Evolutionary conservation across 1,140 invertebrate species (phyloP).

Genomic region (Drosophila nigromelanica): DNA sequence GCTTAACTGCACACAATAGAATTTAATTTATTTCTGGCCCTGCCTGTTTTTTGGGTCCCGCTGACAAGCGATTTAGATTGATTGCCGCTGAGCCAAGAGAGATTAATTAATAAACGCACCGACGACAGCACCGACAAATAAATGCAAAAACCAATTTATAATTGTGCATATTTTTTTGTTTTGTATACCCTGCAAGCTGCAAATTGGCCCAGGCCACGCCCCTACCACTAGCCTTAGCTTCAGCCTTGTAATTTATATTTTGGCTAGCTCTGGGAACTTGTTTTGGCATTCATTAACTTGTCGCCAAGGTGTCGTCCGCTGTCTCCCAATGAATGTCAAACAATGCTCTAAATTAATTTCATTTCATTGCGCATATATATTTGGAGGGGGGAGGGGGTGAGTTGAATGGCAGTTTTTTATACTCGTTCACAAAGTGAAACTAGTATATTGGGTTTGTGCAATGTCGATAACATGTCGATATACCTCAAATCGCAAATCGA

Average conservation of each 20-base stretch:
- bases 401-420: not conserved
- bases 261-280: constrained; percentile 19
- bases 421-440: too few relatives aligned
- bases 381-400: not conserved
- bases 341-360: constrained; percentile 71
- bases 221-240: not conserved
- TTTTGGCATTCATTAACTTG: constrained; percentile 49
- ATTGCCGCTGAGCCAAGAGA: constrained; percentile 44
- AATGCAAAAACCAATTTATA: constrained; percentile 63
- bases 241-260: constrained; percentile 41
- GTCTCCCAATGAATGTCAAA: constrained; percentile 55
- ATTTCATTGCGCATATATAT: constrained; percentile 37
- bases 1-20: constrained; percentile 42
- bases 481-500: too few relatives aligned
- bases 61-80: constrained; percentile 80
- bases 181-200: constrained; percentile 30
- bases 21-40: constrained; percentile 48
- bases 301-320: constrained; percentile 47
- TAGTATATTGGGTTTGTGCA: too few relatives aligned
- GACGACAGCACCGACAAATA: constrained; percentile 23
- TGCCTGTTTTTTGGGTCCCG: constrained; percentile 39
- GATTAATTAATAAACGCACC: constrained; percentile 78
- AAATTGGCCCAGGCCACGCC: constrained; percentile 43
- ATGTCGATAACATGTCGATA: too few relatives aligned
- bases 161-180: constrained; percentile 20